phyloP scores from a whole-genome alignment of 2,797 vertebrate species.

The Distichodus sexfasciatus region DNA sequence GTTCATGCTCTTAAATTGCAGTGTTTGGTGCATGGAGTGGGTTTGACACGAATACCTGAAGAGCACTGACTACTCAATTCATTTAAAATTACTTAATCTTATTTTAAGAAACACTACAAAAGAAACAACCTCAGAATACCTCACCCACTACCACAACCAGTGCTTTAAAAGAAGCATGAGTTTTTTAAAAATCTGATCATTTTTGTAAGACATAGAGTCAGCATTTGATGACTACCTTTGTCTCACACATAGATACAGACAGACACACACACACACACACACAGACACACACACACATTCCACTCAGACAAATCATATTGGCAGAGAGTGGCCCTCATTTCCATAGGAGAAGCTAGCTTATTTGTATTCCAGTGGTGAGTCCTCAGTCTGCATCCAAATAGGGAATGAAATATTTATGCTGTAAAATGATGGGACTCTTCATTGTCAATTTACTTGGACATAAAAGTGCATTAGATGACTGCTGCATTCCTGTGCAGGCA shows the following conservation, averaged over 20 bases:
- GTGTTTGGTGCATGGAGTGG: too few relatives aligned
- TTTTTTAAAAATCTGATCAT: too few relatives aligned
- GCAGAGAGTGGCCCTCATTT: constrained; percentile 42
- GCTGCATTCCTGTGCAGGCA: constrained; percentile 70
- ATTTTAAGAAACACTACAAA: too few relatives aligned
- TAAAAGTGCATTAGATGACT: constrained; percentile 69
- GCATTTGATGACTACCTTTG: neutral
- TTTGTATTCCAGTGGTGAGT: constrained; percentile 67
- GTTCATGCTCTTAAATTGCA: neutral
- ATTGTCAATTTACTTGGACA: constrained; percentile 75
- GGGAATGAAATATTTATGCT: constrained; percentile 74
- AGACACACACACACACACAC: constrained; percentile 27
- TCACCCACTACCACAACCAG: too few relatives aligned
- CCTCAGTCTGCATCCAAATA: constrained; percentile 73
- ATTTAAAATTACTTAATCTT: too few relatives aligned
- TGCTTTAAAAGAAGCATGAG: too few relatives aligned
- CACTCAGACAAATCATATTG: constrained; percentile 58
- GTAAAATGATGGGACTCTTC: constrained; percentile 70
- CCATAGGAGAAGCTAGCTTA: constrained; percentile 46
- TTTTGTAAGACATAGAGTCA: neutral
- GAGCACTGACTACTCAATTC: too few relatives aligned
- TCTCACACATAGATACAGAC: constrained; percentile 13
- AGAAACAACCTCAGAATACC: too few relatives aligned
- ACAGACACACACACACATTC: constrained; percentile 37
- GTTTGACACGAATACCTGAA: too few relatives aligned